Evolutionary conservation across 2,888 invertebrate species (phyloP).

Genomic region (Pterostichus madidus): DNA sequence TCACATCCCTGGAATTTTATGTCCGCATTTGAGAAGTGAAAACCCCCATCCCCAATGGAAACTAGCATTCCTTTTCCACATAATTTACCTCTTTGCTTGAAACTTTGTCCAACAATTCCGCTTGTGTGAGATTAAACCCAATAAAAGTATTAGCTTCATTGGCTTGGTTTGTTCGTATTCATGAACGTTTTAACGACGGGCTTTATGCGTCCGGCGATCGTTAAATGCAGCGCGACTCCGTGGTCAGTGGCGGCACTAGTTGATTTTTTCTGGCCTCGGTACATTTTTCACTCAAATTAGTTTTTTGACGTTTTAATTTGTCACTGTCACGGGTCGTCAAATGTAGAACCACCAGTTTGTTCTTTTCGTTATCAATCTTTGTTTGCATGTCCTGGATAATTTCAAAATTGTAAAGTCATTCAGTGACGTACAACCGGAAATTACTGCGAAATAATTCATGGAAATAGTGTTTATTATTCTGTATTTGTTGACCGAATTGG

Average conservation of each 20-base stretch:
- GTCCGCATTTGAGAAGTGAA: conserved; percentile 10
- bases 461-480: neutral
- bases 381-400: conserved; percentile 52
- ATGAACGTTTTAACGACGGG: conserved; percentile 45
- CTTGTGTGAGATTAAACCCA: conserved; percentile 35
- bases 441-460: neutral
- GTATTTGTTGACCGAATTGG: too few species aligned
- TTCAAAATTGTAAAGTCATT: conserved; percentile 45
- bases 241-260: neutral
- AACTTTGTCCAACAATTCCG: conserved; percentile 16
- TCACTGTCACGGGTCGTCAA: conserved; percentile 58
- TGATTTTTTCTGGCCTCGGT: neutral
- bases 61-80: conserved; percentile 13
- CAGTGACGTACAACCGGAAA: conserved; percentile 15
- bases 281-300: conserved; percentile 61
- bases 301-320: conserved; percentile 63
- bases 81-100: conserved; percentile 8
- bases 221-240: neutral
- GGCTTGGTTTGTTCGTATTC: conserved; percentile 23
- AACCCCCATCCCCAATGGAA: neutral
- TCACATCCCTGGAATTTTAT: conserved; percentile 16
- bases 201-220: conserved; percentile 39
- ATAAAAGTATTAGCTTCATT: conserved; percentile 55
- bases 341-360: conserved; percentile 23
- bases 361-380: conserved; percentile 58